Evolutionary conservation across 2,797 vertebrate species (phyloP).

Genomic region (Eulemur albifrons): DNA sequence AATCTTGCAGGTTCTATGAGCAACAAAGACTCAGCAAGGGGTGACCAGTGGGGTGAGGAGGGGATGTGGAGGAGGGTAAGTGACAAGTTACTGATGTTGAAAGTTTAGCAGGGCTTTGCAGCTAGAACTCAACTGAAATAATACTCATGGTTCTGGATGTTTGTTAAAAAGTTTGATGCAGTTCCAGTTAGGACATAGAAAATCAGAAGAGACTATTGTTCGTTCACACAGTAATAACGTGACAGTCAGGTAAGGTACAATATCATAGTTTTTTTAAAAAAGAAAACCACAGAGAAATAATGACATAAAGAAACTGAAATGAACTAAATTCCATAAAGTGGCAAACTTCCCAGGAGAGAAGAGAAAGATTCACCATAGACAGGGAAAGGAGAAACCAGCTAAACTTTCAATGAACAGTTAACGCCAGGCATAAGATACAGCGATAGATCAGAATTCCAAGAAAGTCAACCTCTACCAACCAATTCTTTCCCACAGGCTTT

Average conservation of each 20-base stretch:
- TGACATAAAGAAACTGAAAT: not conserved
- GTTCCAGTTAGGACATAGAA: not conserved
- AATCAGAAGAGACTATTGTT: not conserved
- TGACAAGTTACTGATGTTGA: not conserved
- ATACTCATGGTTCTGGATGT: not conserved
- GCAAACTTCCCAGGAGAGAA: not conserved
- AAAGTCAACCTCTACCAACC: not conserved
- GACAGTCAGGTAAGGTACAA: not conserved
- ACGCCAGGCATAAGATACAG: not conserved
- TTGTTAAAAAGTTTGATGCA: not conserved
- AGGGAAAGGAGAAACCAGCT: not conserved
- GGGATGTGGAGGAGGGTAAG: not conserved
- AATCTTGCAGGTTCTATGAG: not conserved
- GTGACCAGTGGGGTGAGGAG: not conserved
- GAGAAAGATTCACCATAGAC: not conserved
- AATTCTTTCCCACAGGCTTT: not conserved
- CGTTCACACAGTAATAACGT: not conserved
- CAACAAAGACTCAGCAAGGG: not conserved
- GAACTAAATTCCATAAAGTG: constrained; percentile 34
- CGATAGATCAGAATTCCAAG: not conserved
- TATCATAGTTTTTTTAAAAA: not conserved
- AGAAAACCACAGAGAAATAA: not conserved
- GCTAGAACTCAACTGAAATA: not conserved
- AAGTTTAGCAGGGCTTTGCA: not conserved
- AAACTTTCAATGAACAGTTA: not conserved